Evolutionary conservation across 2,797 vertebrate genomes (phyloP), one percentile per base, ranked within the genome.

Genomic region (Microctenopoma steveboyesi): DNA sequence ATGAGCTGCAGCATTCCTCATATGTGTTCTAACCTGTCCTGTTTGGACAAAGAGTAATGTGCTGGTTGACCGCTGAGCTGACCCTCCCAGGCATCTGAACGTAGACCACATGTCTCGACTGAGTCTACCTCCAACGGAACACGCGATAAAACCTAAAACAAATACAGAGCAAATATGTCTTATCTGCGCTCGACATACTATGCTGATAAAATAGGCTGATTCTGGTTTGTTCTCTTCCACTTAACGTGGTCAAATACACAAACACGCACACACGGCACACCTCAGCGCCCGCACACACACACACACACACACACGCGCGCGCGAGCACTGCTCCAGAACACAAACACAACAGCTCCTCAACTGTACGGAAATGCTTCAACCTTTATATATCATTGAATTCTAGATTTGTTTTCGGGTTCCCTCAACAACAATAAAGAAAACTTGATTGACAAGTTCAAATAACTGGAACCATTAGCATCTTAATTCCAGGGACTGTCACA

Each of bases 1-100:
- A 92, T 92, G 90, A 92, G 90, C 86, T 54, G 79, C 82, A 69
- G 89, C 93, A 93, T 94, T 94, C 91, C 86, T 94, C 93, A 93
- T 94, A 83, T 76, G 76, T 78, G 80, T 82, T 87, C 88, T 85
- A 85, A 90, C 86, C 90, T 93, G 91, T 93, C 92, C 71, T 42
- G 82, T 66, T 66, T 82, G 87, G 92, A 94, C 93, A 87, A 82
- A 92, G 92, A 94, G 90, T 94, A 94, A 94, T 94, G 93, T 92
- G 91, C 84, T 83, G 84, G 84, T 91, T 94, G 93, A 93, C 93
- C 92, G 82, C 74, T 73, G 70, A 63, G 56, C 82, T 93, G 92
- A 93, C 92, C 93, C 89, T 85, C 73, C 72, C 70, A 83, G 86
- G 86, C 92, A 91, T 90, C 90, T 87, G 88, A 93, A 93, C 92